Evolutionary conservation across 2,797 vertebrate species (phyloP), one percentile per base, ranked within the genome.

Genomic region (Sandelia bainsii): DNA sequence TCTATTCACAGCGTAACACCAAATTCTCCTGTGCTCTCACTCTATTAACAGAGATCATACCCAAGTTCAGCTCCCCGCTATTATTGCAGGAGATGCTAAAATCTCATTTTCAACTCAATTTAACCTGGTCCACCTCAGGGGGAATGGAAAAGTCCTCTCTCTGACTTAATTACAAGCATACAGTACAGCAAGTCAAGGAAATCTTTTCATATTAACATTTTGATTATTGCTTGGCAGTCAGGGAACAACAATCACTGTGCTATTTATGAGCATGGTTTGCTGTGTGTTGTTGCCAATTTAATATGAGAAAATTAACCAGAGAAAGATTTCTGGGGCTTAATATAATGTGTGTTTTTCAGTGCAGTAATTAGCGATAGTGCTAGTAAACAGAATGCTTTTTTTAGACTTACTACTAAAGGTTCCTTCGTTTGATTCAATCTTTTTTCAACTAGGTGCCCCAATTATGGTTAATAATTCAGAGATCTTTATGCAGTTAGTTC

Each of bases 31-130:
- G 93, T 93, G 94, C 91, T 95, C 92, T 93, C 94, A 94, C 94
- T 95, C 94, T 93, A 95, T 95, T 95, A 95, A 95, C 94, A 85
- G 90, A 91, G 93, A 93, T 91, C 91, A 93, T 85, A 93, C 91
- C 89, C 90, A 88, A 90, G 90, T 93, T 93, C 91, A 93, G 91
- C 91, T 92, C 84, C 90, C 93, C 25, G 90, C 93, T 93, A 95
- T 94, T 94, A 93, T 90, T 91, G 90, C 89, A 87, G 89, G 82
- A 88, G 91, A 93, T 92, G 94, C 92, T 95, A 93, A 94, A 94
- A 95, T 93, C 93, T 95, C 87, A 95, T 95, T 95, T 95, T 95
- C 94, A 95, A 95, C 93, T 94, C 94, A 94, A 94, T 95, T 95
- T 95, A 95, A 95, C 94, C 93, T 92, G 90, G 89, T 79, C 86